Base-by-base conservation (phyloP, 2,797 vertebrate species). In the Pangasius mekongensis region DNA sequence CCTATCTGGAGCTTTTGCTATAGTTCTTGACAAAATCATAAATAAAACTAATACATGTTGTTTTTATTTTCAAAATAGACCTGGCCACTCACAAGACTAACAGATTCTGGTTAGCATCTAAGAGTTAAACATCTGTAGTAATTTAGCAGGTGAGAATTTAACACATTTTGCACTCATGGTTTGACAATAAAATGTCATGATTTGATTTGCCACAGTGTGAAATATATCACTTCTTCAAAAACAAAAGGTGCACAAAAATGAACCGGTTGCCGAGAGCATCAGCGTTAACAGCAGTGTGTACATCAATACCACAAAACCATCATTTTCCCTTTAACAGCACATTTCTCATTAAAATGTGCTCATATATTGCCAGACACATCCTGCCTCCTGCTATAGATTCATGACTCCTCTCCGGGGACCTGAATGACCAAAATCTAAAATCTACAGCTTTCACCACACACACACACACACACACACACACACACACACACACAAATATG, bases 401-500 rank as follows among this genome's bases (percentile, higher is more conserved):
- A 82, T 27, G 77, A 88, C 85, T 87, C 89, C 89, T 83, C 66
- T 66, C 89, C 93, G 91, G 82, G 86, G 13, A 52, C 73, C 87
- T 86, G 43, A 90, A 91, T 86, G 74, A 24, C 54, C 69, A 74
- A 74, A 85, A 85, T 69, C 64, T 71, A 71, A 58, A 73, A 85
- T 62, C 56, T 86, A 67, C 36, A 76, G 62, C 43, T 66, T 58
- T 54, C 30, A 58, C 74, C 24, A 39, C 82, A 87, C 77, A 89
- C 78, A 83, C 87, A 92, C 87, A 91, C 91, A 87, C 89, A 91
- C 66, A 83, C 73, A 77, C 43, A 62, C 87, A 85, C 67, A 78
- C 90, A 91, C 90, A 92, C 92, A 92, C 86, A 91, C 88, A 89
- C 91, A 90, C 90, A 49, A 2, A 67, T 94, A 94, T 83, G 91